Evolutionary conservation across 2,888 invertebrate genomes (phyloP), one percentile per base, ranked within the genome.

Genomic region (Drosophila eohydei): DNA sequence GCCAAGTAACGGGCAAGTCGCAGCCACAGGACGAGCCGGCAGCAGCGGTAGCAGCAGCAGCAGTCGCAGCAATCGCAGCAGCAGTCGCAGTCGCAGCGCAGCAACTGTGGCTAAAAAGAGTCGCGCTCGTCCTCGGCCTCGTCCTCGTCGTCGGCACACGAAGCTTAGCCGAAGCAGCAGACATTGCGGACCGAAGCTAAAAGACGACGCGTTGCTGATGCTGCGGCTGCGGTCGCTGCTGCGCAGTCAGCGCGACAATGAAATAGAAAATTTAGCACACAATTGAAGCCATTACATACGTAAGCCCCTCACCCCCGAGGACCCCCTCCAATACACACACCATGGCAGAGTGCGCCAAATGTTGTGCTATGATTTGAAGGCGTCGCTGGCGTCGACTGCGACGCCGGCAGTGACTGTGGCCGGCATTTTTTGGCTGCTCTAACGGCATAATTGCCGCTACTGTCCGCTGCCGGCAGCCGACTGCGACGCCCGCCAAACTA

Each of bases 191-290:
- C 73, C 76, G 77, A 77, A 73, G 73, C 55, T 40, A n/a, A 44
- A 76, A 76, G 77, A 72, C 66, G 43, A 58, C 40, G 60, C 52
- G 59, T 30, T 51, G 41, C 28, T 66, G 51, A 34, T 51, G 52
- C 41, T 38, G 56, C 44, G 21, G 41, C 54, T 50, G 70, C 44
- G 21, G 41, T 48, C 43, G 70, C 12, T 48, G 70, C 46, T 74
- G 64, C 73, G 71, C 69, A 50, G 63, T 61, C 73, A 36, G 38
- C 75, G 87, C 77, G 75, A 80, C 80, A 81, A 83, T 83, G 80
- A 79, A 83, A 89, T 87, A 82, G 82, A 83, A 85, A 85, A 88
- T 84, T 87, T 87, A 87, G 84, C 88, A 88, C 84, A 88, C 86
- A 88, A 88, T 88, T 84, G 80, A 83, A 81, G 78, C 77, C 71